Evolutionary conservation across 2,797 vertebrate genomes (phyloP), one percentile per base, ranked within the genome.

Genomic region (Cercopithecus neglectus): DNA sequence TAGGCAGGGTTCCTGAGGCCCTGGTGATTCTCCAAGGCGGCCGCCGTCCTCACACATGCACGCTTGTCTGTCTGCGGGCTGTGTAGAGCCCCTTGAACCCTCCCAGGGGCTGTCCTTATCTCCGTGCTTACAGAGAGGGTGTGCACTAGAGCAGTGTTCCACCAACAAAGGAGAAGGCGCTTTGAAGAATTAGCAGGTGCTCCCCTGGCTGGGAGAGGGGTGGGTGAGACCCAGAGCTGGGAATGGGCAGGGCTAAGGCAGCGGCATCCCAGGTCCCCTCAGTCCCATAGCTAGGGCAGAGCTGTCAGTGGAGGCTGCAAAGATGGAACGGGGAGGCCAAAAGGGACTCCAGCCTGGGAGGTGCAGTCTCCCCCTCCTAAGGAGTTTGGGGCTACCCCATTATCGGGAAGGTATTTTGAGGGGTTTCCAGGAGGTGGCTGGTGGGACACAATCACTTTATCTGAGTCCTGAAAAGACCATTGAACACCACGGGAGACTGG

Each of bases 61-160:
- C 5, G 1, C 19, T 72, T 72, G 67, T 21, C 67, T 21, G 67
- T 10, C 67, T 39, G 67, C 5, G 19, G 64, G 14, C 64, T 39
- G 19, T 36, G 67, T 12, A 11, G 4, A 39, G 19, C 67, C 19
- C 19, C 67, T 21, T 17, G n/a, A 72, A 22, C 67, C n/a, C n/a
- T 72, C 67, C 67, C 17, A 72, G 0, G 3, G n/a, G 9, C 21
- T 2, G 9, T 39, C 67, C n/a, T 72, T 22, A 72, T 39, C 19
- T 72, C 67, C 39, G n/a, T 22, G 39, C 10, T 8, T 19, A 22
- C 1, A 0, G n/a, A 10, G n/a, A 2, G 1, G 33, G n/a, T 72
- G 17, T 5, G 19, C n/a, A 39, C 9, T 21, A 72, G 19, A 72
- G n/a, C 33, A 39, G n/a, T 2, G 67, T 72, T 72, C 21, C 2